phyloP scores from a whole-genome alignment of 92 coral and sea anemone species.

The Phenganax stokvisi region DNA sequence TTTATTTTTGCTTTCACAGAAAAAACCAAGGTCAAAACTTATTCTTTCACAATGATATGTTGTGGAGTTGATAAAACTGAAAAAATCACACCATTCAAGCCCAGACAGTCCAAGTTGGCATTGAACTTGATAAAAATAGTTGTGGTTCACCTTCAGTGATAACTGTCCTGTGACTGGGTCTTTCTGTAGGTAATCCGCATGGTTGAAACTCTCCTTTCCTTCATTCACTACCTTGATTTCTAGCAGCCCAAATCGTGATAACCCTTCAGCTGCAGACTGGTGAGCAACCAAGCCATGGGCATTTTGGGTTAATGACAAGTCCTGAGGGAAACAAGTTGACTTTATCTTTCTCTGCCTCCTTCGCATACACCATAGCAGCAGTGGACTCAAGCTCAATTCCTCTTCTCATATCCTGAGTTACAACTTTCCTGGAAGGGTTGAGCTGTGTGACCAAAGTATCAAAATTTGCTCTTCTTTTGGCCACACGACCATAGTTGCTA shows the following conservation, averaged over 20 bases:
- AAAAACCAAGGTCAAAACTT: too few relatives aligned
- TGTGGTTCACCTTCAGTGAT: slow-evolving; percentile 39
- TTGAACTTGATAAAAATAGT: slow-evolving; percentile 54
- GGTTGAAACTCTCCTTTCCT: slow-evolving; percentile 38
- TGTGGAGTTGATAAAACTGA: too few relatives aligned
- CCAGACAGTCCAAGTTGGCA: slow-evolving; percentile 55
- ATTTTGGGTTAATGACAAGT: slow-evolving; percentile 45
- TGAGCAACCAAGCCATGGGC: slow-evolving; percentile 61
- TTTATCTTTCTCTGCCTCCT: slow-evolving; percentile 27
- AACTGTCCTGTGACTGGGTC: slow-evolving; percentile 36
- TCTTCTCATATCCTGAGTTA: slow-evolving; percentile 45
- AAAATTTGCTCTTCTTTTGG: slow-evolving; percentile 46
- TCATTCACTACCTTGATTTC: slow-evolving; percentile 58
- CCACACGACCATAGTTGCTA: slow-evolving; percentile 51
- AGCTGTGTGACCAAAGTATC: slow-evolving; percentile 49
- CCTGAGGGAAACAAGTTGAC: slow-evolving; percentile 50
- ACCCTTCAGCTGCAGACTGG: slow-evolving; percentile 34
- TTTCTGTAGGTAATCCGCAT: slow-evolving; percentile 34
- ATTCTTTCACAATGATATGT: too few relatives aligned
- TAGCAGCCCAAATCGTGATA: slow-evolving; percentile 40
- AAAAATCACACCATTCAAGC: slow-evolving; percentile 45
- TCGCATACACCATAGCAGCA: slow-evolving; percentile 55
- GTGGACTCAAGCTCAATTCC: slow-evolving; percentile 50
- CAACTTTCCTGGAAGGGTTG: slow-evolving; percentile 40
- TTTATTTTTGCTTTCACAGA: too few relatives aligned